phyloP scores from a whole-genome alignment of 2,888 invertebrate species.

The Petrolisthes cinctipes region DNA sequence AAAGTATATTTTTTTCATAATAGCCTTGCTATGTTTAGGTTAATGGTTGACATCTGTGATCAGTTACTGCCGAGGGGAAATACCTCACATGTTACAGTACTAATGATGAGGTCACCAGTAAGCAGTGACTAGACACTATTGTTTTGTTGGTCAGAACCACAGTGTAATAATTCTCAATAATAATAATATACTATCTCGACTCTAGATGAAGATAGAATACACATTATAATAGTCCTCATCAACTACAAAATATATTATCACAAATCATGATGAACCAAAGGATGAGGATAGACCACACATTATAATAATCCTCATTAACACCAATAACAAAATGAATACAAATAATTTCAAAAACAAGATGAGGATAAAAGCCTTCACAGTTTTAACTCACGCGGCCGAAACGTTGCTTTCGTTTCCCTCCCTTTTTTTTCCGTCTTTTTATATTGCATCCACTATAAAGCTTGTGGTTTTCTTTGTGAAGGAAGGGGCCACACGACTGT shows the following conservation, averaged over 20 bases:
- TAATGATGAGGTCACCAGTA: not conserved
- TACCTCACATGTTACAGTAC: constrained; percentile 19
- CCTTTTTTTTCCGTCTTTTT: constrained; percentile 11
- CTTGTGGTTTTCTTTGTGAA: constrained; percentile 21
- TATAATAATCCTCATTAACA: constrained; percentile 3
- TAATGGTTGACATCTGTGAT: constrained; percentile 57
- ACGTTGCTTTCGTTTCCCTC: constrained; percentile 21
- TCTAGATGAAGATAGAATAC: too few relatives aligned
- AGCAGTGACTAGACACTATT: not conserved
- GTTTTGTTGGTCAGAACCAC: too few relatives aligned
- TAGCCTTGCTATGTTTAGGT: constrained; percentile 41
- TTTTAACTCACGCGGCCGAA: constrained; percentile 15
- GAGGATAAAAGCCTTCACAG: constrained; percentile 35
- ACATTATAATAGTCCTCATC: too few relatives aligned
- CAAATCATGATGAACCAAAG: too few relatives aligned
- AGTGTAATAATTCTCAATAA: too few relatives aligned
- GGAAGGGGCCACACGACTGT: constrained; percentile 10
- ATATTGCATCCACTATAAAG: not conserved
- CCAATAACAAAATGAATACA: not conserved
- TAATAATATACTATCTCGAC: too few relatives aligned
- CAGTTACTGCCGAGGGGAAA: constrained; percentile 31
- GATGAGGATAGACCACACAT: too few relatives aligned
- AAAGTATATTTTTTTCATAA: constrained; percentile 58
- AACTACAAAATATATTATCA: too few relatives aligned
- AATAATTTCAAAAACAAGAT: constrained; percentile 23